Conservation (phyloP, 2,113 vertebrate species). For the Heterochromis multidens region DNA sequence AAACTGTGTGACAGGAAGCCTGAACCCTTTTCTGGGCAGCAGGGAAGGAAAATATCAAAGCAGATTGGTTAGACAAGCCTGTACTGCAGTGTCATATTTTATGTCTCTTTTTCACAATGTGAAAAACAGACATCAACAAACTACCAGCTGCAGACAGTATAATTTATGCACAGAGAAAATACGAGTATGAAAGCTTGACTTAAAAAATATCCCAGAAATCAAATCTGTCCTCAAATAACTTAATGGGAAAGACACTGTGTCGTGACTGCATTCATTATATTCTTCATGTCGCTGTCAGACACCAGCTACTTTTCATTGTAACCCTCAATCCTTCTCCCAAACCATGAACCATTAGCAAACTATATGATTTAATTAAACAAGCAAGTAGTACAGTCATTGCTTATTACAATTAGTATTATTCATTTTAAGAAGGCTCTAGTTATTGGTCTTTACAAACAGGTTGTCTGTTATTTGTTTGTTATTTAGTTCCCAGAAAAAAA, state of each 20-base stretch:
- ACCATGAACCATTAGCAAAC: too few species aligned
- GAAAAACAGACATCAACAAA: too few species aligned
- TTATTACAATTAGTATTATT: background rate
- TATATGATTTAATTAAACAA: too few species aligned
- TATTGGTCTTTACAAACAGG: background rate
- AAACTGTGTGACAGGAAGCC: conserved; percentile 3
- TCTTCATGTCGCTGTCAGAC: background rate
- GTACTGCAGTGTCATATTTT: conserved; percentile 3
- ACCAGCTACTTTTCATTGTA: background rate
- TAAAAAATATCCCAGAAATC: background rate
- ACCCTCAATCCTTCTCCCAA: background rate
- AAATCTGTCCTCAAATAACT: rapidly evolving
- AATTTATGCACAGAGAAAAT: background rate
- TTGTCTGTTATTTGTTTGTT: background rate
- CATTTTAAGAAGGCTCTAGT: background rate
- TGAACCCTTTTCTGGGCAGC: conserved; percentile 21
- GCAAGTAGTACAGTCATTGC: background rate
- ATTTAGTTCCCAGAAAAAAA: background rate
- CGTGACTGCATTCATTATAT: too few species aligned
- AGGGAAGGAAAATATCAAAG: conserved; percentile 27
- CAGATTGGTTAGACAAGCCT: conserved; percentile 10
- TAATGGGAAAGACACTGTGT: too few species aligned
- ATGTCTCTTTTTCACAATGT: background rate
- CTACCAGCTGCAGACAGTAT: background rate
- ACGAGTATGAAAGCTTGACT: background rate